phyloP scores from a whole-genome alignment of 2,113 vertebrate species.

The Protobothrops mucrosquamatus region DNA sequence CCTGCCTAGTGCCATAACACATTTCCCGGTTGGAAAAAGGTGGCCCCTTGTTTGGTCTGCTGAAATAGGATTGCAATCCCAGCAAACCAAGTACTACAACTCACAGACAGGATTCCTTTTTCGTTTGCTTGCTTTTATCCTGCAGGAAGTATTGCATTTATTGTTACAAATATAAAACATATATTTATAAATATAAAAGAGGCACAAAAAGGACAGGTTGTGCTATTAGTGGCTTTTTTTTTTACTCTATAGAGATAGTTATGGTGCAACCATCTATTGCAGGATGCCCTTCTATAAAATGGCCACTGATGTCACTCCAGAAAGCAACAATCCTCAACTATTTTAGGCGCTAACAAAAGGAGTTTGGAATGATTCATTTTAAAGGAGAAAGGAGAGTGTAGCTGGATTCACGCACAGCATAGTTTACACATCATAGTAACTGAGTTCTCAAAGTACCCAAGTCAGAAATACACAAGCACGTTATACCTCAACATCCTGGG shows the following conservation, averaged over 20 bases:
- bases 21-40: not conserved
- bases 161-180: not conserved
- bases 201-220: not conserved
- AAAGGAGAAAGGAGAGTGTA: not conserved
- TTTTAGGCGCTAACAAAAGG: not conserved
- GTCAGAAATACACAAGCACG: not conserved
- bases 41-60: not conserved
- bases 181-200: not conserved
- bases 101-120: not conserved
- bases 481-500: not conserved
- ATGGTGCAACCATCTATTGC: not conserved
- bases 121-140: not conserved
- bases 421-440: not conserved
- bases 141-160: not conserved
- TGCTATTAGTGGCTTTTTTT: conserved; percentile 1
- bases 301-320: not conserved
- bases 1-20: not conserved
- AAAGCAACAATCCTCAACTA: not conserved
- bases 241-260: not conserved
- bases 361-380: not conserved
- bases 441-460: not conserved
- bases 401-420: not conserved
- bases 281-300: not conserved
- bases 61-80: not conserved
- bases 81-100: not conserved